These are phyloP conservation scores for Miniopterus natalensis DNA, from an alignment of 2,113 vertebrate genomes.

Conservation along the genomic window DNA sequence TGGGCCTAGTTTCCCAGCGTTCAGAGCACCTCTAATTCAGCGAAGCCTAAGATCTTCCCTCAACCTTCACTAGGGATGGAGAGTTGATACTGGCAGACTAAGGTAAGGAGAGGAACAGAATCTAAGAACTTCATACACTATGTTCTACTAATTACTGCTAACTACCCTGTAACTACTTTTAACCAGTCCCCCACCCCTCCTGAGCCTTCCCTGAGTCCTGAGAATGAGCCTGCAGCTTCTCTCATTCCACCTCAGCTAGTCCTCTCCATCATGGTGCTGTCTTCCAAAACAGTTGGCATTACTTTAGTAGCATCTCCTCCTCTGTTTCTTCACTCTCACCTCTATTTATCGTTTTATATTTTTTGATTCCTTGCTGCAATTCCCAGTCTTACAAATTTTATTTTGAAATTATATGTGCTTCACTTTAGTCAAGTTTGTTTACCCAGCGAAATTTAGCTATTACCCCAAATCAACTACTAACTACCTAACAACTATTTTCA, in stretches of 20 bases:
- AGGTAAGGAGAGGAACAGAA: neutral
- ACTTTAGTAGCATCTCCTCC: neutral
- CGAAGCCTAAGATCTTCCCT: neutral
- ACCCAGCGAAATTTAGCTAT: neutral
- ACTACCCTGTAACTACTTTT: neutral
- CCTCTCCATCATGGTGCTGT: neutral
- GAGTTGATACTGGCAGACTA: neutral
- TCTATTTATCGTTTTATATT: neutral
- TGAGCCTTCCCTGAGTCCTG: neutral
- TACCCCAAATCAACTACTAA: neutral
- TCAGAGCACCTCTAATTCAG: neutral
- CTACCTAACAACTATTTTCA: neutral
- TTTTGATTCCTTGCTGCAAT: neutral
- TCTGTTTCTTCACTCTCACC: neutral
- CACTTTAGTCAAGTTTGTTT: neutral
- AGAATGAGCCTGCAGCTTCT: neutral
- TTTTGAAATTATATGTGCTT: neutral
- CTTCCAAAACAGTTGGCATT: neutral
- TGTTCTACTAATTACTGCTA: neutral
- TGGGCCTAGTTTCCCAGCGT: neutral
- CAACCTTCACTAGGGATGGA: neutral
- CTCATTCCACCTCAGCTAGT: neutral
- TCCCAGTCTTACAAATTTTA: neutral
- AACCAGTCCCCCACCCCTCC: neutral
- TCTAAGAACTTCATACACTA: accelerated